Percentiles rank a stretch among this genome's conserved stretches.
Conservation (phyloP, 2,113 vertebrate species). For the Phalacrocorax pelagicus region DNA sequence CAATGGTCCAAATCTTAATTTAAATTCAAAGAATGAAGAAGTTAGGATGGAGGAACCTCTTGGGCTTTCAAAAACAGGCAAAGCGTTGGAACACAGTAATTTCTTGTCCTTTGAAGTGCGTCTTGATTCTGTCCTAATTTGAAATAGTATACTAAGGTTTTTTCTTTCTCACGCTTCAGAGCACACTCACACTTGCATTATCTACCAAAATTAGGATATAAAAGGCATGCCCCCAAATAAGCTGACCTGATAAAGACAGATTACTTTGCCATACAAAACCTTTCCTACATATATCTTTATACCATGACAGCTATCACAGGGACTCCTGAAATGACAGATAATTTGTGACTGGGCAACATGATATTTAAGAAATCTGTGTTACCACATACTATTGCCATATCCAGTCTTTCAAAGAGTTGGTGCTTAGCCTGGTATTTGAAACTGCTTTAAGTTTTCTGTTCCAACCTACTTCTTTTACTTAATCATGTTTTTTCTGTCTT, state of each 20-base stretch:
- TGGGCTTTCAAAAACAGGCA: not conserved
- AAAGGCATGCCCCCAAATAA: not conserved
- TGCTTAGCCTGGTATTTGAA: not conserved
- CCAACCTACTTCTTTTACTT: not conserved
- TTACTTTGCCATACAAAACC: not conserved
- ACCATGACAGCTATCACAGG: not conserved
- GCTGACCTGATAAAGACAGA: not conserved
- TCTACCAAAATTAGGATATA: not conserved
- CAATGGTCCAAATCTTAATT: not conserved
- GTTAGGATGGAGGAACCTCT: not conserved
- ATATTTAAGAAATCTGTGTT: not conserved
- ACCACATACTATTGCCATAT: not conserved
- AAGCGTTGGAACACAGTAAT: not conserved
- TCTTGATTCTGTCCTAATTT: not conserved
- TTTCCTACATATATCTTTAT: not conserved
- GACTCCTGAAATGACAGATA: not conserved
- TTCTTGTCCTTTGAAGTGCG: not conserved
- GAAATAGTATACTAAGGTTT: not conserved
- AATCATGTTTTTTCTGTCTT: not conserved
- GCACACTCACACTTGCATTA: not conserved
- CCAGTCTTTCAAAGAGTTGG: not conserved
- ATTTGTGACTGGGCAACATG: not conserved
- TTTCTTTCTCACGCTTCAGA: not conserved
- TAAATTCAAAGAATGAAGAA: not conserved
- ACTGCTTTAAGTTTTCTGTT: not conserved